Evolutionary conservation across 2,888 invertebrate genomes (phyloP).

Genomic region (Trachelus troglodyta): DNA sequence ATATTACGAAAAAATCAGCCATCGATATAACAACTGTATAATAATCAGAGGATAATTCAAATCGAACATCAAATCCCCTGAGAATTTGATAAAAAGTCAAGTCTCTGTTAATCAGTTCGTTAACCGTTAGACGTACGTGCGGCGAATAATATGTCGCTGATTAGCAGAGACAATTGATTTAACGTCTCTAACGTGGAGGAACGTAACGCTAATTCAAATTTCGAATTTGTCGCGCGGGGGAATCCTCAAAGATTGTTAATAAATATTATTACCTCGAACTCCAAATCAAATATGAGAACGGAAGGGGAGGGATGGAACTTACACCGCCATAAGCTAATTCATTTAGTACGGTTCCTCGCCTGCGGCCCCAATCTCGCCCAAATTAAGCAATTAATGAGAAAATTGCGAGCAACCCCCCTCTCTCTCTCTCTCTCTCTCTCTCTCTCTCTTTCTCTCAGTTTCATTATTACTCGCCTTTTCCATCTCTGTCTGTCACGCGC

Average conservation of each 20-base stretch:
- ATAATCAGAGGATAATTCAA: not conserved
- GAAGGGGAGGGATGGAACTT: conserved; percentile 34
- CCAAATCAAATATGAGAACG: conserved; percentile 37
- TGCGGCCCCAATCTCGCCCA: conserved; percentile 44
- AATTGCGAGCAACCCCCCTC: conserved; percentile 36
- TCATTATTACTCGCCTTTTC: not conserved
- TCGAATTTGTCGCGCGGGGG: not conserved
- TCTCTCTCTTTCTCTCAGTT: not conserved
- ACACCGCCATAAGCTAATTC: conserved; percentile 46
- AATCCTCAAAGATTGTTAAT: conserved; percentile 25
- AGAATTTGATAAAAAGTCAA: not conserved
- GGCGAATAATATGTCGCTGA: not conserved
- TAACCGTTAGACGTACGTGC: not conserved
- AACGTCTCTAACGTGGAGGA: not conserved
- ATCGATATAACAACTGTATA: too few relatives aligned
- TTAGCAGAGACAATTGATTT: not conserved
- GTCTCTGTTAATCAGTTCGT: not conserved
- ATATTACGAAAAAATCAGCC: too few relatives aligned
- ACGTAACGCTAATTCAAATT: not conserved
- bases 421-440: not conserved
- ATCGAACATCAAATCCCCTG: not conserved
- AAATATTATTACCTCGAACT: conserved; percentile 41
- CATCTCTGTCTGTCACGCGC: not conserved
- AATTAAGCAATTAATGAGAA: conserved; percentile 57
- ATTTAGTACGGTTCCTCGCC: conserved; percentile 48